phyloP scores from a whole-genome alignment of 2,113 vertebrate genomes.

The Catagonus wagneri region DNA sequence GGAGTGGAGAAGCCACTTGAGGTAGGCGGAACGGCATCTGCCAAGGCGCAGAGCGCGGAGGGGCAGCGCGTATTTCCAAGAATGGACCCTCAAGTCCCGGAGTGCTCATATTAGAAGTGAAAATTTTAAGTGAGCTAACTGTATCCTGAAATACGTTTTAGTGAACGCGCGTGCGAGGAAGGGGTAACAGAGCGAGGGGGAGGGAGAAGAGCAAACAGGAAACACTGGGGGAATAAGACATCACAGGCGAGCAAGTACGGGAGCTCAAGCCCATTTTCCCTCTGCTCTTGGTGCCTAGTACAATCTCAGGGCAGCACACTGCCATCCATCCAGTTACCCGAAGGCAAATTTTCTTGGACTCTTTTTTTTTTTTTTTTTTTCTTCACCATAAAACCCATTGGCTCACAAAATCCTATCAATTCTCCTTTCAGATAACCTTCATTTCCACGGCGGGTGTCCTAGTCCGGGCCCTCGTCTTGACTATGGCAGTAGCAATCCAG shows the following conservation, averaged over 20 bases:
- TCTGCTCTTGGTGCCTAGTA: neutral
- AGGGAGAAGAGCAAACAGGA: neutral
- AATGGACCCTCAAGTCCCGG: neutral
- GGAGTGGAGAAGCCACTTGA: neutral
- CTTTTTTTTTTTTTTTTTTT: no score
- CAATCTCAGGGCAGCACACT: neutral
- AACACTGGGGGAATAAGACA: neutral
- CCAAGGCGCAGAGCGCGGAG: neutral
- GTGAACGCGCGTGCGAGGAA: neutral
- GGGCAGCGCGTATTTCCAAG: neutral
- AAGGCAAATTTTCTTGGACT: neutral
- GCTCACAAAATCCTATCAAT: neutral
- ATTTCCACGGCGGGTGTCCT: neutral
- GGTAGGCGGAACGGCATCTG: neutral
- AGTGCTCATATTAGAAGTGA: neutral
- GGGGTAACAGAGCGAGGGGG: neutral
- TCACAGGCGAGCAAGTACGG: neutral
- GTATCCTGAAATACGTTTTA: neutral
- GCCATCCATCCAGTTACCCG: neutral
- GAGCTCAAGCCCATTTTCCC: neutral
- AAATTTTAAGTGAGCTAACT: neutral
- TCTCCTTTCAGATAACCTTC: neutral
- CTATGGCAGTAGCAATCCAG: neutral
- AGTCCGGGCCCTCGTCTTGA: neutral
- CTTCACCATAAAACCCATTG: neutral